A percentile compares a stretch with the other conserved stretches of the same genome.
Evolutionary conservation across 2,113 vertebrate species (phyloP).

Genomic region (Ctenomys sociabilis): DNA sequence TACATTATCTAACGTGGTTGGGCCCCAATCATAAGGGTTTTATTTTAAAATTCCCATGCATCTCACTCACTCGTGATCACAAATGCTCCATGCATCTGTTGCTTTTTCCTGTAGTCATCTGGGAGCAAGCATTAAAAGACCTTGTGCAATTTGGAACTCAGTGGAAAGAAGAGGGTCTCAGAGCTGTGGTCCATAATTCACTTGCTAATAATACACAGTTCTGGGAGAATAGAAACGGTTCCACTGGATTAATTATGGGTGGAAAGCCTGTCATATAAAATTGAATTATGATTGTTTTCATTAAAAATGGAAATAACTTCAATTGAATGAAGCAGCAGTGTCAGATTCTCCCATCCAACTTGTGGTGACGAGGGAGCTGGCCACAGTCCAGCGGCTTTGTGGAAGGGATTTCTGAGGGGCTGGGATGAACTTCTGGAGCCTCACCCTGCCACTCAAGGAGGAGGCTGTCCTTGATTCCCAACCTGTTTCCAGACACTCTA

Average conservation of each 20-base stretch:
- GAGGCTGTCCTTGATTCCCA: neutral
- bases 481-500: neutral
- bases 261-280: neutral
- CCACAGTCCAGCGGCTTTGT: neutral
- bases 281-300: slow-evolving; percentile 2
- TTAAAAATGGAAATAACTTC: slow-evolving; percentile 31
- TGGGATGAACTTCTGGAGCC: rapidly evolving
- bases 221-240: neutral
- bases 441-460: rapidly evolving
- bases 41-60: neutral
- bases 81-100: neutral
- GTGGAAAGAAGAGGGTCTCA: no score
- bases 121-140: neutral
- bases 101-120: neutral
- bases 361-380: no score
- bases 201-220: neutral
- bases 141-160: neutral
- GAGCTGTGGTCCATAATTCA: neutral
- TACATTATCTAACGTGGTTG: neutral
- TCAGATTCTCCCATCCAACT: no score
- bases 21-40: neutral
- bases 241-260: neutral
- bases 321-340: neutral
- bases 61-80: neutral
- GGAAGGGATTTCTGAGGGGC: rapidly evolving